Evolutionary conservation across 2,113 vertebrate genomes (phyloP).

Genomic region (Alouatta palliata): DNA sequence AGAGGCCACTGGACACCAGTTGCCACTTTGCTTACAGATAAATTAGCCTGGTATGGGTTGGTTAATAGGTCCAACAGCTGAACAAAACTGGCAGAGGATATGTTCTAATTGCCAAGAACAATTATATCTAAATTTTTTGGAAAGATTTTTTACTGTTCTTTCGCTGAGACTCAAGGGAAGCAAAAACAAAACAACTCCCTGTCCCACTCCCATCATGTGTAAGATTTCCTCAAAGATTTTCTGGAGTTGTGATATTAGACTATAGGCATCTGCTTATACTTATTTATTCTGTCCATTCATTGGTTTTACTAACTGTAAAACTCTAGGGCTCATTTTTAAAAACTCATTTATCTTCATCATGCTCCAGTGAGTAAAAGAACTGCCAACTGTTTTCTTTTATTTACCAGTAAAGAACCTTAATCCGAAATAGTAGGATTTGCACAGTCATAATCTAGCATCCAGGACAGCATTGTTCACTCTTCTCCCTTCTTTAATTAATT

Average conservation of each 20-base stretch:
- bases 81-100: not conserved
- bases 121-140: not conserved
- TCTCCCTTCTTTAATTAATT: slow-evolving; percentile 29
- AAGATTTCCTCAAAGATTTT: not conserved
- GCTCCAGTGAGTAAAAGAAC: not conserved
- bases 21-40: not conserved
- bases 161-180: not conserved
- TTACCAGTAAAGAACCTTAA: not conserved
- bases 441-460: not conserved
- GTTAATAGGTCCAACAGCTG: not conserved
- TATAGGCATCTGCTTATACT: not conserved
- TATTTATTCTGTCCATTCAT: not conserved
- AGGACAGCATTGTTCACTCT: not conserved
- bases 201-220: not conserved
- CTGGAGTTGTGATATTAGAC: not conserved
- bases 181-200: not conserved
- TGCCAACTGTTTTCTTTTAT: not conserved
- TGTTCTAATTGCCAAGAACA: not conserved
- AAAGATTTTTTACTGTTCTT: not conserved
- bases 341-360: not conserved
- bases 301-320: slow-evolving; percentile 28
- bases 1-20: not conserved
- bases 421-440: not conserved
- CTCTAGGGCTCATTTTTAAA: not conserved
- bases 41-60: not conserved